Evolutionary conservation across 2,888 invertebrate genomes (phyloP), one percentile per base, ranked within the genome.

Genomic region (Ellobium chinense): DNA sequence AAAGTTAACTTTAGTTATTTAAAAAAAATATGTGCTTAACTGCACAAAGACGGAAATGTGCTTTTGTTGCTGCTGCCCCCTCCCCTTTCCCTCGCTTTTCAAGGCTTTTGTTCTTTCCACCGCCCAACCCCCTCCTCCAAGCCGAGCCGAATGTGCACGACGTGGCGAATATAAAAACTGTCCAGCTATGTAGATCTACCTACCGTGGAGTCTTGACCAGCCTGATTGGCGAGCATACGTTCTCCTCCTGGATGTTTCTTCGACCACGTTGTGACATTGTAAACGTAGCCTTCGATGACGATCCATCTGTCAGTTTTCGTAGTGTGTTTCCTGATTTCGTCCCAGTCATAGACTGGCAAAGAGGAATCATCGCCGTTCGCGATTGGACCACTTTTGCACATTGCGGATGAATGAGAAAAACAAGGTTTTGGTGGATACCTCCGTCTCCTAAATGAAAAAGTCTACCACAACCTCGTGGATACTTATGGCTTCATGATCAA

Each of bases 131-230:
- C n/a, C n/a, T n/a, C n/a, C n/a, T n/a, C n/a, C n/a, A n/a, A n/a
- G n/a, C n/a, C n/a, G n/a, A n/a, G n/a, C n/a, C n/a, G n/a, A n/a
- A n/a, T n/a, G n/a, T n/a, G n/a, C n/a, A n/a, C n/a, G n/a, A n/a
- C n/a, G n/a, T n/a, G n/a, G n/a, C n/a, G n/a, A n/a, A n/a, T n/a
- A n/a, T n/a, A n/a, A n/a, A n/a, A n/a, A n/a, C n/a, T n/a, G n/a
- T n/a, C n/a, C n/a, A n/a, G n/a, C n/a, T n/a, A n/a, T n/a, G n/a
- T 46, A 46, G 9, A 46, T 46, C 18, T 18, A 46, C 82, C 24
- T 84, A 91, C 91, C 79, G 91, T 88, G 0, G 91, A 91, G 83
- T 92, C 92, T 76, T 92, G 90, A n/a, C 91, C 92, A 36, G 90
- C 90, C 72, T 90, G 91, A 37, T 90, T 88, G 4, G 86, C 86